phyloP scores from a whole-genome alignment of 2,797 vertebrate genomes.

The Tragopan temminckii region DNA sequence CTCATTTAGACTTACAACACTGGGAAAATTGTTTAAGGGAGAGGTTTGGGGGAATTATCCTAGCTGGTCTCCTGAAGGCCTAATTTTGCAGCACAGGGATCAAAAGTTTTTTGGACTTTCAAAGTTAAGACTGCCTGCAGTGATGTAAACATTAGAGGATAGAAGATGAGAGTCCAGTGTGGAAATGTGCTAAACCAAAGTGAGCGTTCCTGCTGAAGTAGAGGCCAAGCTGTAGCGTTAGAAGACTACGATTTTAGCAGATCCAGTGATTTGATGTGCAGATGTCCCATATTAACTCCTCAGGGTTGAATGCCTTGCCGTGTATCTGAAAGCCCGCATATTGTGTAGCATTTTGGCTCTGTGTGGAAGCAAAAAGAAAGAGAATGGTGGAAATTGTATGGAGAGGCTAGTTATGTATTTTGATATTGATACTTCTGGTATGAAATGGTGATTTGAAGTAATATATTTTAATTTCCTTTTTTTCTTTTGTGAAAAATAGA shows the following conservation, averaged over 20 bases:
- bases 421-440: not conserved
- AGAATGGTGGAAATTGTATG: not conserved
- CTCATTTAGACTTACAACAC: not conserved
- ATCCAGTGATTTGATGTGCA: not conserved
- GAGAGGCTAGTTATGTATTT: not conserved
- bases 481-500: not conserved
- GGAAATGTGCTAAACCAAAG: not conserved
- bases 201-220: not conserved
- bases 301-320: not conserved
- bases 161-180: not conserved
- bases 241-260: not conserved
- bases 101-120: not conserved
- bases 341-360: not conserved
- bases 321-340: not conserved
- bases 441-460: not conserved
- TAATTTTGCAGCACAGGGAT: not conserved
- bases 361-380: not conserved
- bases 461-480: not conserved
- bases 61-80: not conserved
- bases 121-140: not conserved
- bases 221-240: not conserved
- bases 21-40: not conserved
- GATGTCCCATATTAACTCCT: not conserved
- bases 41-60: not conserved
- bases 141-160: too few species aligned